Percentiles rank a stretch among this genome's conserved stretches.
Evolutionary conservation across 2,797 vertebrate species (phyloP).

Genomic region (Chloroceryle amazona): DNA sequence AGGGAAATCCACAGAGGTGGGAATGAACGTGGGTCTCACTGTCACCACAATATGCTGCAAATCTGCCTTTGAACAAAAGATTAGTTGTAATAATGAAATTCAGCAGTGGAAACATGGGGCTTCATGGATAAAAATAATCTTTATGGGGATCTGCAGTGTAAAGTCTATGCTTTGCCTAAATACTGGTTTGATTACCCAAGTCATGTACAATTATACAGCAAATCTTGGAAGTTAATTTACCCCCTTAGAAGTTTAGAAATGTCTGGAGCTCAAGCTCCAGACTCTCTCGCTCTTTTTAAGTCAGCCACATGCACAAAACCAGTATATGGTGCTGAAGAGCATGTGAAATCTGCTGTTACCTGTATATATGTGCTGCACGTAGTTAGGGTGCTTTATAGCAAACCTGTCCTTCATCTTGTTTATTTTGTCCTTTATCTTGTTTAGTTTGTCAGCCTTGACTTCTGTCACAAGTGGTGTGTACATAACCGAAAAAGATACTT

Average conservation of each 20-base stretch:
- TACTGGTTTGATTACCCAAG: neutral
- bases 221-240: neutral
- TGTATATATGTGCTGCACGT: slow-evolving; percentile 77
- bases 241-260: neutral
- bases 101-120: neutral
- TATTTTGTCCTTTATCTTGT: slow-evolving; percentile 71
- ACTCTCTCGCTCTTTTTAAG: neutral
- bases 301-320: neutral
- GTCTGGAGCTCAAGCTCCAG: neutral
- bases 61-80: neutral
- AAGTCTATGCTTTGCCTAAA: neutral
- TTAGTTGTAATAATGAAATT: neutral
- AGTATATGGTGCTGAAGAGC: neutral
- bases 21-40: neutral
- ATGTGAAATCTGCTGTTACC: slow-evolving; percentile 62
- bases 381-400: slow-evolving; percentile 73
- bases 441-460: slow-evolving; percentile 64
- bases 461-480: slow-evolving; percentile 78
- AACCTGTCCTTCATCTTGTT: slow-evolving; percentile 77
- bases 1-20: accelerated
- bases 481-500: slow-evolving; percentile 77
- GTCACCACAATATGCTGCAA: neutral
- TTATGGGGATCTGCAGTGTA: neutral
- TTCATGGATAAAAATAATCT: neutral
- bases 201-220: neutral